Conservation (phyloP, 2,888 invertebrate genomes). For the Andrena fulva region DNA sequence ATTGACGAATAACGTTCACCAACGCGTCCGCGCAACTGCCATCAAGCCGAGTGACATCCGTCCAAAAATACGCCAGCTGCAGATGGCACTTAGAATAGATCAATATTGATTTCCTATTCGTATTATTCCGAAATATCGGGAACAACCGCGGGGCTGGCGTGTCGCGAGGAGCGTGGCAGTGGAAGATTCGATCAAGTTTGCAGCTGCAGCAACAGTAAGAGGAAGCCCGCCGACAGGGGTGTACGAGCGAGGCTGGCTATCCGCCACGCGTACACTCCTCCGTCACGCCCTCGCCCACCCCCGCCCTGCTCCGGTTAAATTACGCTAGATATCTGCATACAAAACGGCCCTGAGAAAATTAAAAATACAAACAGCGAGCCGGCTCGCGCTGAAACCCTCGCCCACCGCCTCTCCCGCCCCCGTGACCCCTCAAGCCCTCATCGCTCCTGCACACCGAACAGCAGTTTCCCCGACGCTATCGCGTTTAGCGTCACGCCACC, state of each 20-base stretch:
- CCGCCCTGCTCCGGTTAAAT: slow-evolving; percentile 71
- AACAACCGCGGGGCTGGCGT: neutral
- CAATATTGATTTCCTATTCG: slow-evolving; percentile 19
- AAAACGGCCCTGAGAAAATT: slow-evolving; percentile 78
- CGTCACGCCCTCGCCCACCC: slow-evolving; percentile 51
- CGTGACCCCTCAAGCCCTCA: neutral
- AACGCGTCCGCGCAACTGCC: too few species aligned
- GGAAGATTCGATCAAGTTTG: slow-evolving; percentile 69
- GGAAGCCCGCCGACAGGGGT: slow-evolving; percentile 46
- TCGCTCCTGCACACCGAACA: slow-evolving; percentile 21
- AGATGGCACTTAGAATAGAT: neutral
- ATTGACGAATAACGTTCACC: too few species aligned
- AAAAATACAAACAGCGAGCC: slow-evolving; percentile 77
- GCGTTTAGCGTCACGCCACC: slow-evolving; percentile 70
- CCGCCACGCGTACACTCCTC: slow-evolving; percentile 74
- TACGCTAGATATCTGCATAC: slow-evolving; percentile 80
- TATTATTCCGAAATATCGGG: neutral
- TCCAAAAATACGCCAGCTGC: too few species aligned
- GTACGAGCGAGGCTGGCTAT: slow-evolving; percentile 66
- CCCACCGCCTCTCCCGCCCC: slow-evolving; percentile 19
- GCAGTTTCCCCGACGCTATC: slow-evolving; percentile 66
- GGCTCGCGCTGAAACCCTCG: slow-evolving; percentile 32
- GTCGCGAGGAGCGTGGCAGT: slow-evolving; percentile 9
- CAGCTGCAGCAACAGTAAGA: slow-evolving; percentile 53
- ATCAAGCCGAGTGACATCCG: too few species aligned